A percentile compares a stretch with the other conserved stretches of the same genome.
Evolutionary conservation across 2,113 vertebrate genomes (phyloP).

Genomic region (Calonectris borealis): DNA sequence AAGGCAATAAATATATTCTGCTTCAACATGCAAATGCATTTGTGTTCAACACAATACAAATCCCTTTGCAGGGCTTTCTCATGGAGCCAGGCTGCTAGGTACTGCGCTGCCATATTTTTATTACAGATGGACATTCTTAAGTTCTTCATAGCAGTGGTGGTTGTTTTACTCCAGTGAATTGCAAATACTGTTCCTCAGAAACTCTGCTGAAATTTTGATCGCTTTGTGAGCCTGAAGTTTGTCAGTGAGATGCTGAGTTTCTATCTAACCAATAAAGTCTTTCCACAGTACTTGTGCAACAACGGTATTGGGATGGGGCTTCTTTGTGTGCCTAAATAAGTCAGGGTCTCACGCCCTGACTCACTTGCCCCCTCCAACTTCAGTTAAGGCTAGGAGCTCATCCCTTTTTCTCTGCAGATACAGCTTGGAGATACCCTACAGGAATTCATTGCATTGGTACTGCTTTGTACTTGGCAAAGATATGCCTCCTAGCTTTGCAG

Average conservation of each 20-base stretch:
- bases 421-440: not conserved
- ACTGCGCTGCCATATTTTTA: not conserved
- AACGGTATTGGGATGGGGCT: not conserved
- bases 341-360: not conserved
- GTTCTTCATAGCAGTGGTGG: not conserved
- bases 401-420: not conserved
- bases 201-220: not conserved
- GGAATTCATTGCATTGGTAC: not conserved
- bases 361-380: not conserved
- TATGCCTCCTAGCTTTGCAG: not conserved
- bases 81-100: not conserved
- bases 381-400: not conserved
- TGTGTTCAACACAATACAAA: not conserved
- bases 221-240: not conserved
- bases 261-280: not conserved
- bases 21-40: not conserved
- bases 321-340: not conserved
- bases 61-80: not conserved
- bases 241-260: not conserved
- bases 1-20: not conserved
- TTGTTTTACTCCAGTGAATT: not conserved
- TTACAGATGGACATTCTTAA: not conserved
- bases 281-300: not conserved
- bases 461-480: not conserved
- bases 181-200: not conserved